Evolutionary conservation across 2,113 vertebrate species (phyloP), one percentile per base, ranked within the genome.

Genomic region (Tretioscincus oriximinensis): DNA sequence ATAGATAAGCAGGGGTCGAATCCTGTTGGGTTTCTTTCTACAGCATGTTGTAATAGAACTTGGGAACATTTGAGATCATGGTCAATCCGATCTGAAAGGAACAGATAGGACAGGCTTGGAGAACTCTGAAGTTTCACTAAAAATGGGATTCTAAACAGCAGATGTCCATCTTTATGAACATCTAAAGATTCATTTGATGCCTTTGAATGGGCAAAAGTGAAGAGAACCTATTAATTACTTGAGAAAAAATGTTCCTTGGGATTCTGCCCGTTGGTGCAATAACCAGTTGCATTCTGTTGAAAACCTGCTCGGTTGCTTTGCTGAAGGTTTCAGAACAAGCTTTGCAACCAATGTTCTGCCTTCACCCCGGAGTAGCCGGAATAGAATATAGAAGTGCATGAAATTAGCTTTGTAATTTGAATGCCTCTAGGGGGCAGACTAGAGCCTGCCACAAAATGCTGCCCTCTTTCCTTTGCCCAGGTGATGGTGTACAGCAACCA

Each of bases 401-500:
- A 29, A 22, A 1, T n/a, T 18, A 41, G 21, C 1, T 22, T 66
- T 21, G 9, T 9, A 9, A n/a, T 24, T 7, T 14, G 7, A 14
- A 8, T 3, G 10, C 5, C 8, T 22, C 11, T 35, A 4, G 28
- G 12, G 58, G 58, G 9, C 22, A 35, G 73, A 2, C 24, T 21
- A 6, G 28, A 54, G 5, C 35, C 9, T 21, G 0, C 54, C 18
- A 66, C 21, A 11, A 35, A 31, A 41, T 22, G n/a, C 2, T 64
- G 2, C 4, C 1, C 22, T 68, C 84, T 79, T 87, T 47, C 28
- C 80, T 45, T 41, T 69, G 29, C 21, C 1, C 83, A 96, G 95
- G 93, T 89, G 71, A 88, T 92, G 81, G 82, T 58, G 85, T 94
- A 89, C 78, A 91, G 84, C 20, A 79, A 82, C 16, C 94, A 93